Conservation (phyloP, 2,888 invertebrate genomes). For the Cryptus viduatorius region DNA sequence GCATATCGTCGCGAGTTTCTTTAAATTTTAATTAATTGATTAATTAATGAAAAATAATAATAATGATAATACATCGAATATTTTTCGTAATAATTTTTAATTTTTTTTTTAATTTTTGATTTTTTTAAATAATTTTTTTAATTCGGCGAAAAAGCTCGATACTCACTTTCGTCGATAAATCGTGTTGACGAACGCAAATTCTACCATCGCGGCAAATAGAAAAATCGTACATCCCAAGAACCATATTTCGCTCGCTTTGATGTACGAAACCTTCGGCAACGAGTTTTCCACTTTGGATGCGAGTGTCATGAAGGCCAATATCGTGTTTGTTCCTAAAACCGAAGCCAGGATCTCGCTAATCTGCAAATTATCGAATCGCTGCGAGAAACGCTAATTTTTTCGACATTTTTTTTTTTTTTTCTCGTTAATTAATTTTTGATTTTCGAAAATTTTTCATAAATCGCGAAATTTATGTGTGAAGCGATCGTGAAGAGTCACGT, state of each 20-base stretch:
- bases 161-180: constrained; percentile 94
- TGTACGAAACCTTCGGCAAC: constrained; percentile 95
- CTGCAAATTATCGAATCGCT: constrained; percentile 62
- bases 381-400: constrained; percentile 57
- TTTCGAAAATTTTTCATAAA: neutral
- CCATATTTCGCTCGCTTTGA: constrained; percentile 96
- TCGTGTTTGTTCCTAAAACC: constrained; percentile 91
- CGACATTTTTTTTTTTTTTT: constrained; percentile 6
- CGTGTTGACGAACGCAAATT: constrained; percentile 95
- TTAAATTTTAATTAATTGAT: neutral
- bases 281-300: constrained; percentile 94
- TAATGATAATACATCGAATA: too few species aligned
- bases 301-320: constrained; percentile 94
- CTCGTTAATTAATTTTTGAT: neutral
- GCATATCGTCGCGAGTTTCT: constrained; percentile 1
- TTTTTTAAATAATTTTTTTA: neutral
- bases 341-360: constrained; percentile 60
- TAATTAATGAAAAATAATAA: too few species aligned
- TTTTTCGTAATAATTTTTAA: too few species aligned
- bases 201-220: constrained; percentile 93
- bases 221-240: constrained; percentile 94
- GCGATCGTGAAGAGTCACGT: neutral
- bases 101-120: neutral
- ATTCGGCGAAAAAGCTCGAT: neutral
- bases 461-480: neutral